Evolutionary conservation across 2,888 invertebrate species (phyloP).

Genomic region (Chironomus riparius): DNA sequence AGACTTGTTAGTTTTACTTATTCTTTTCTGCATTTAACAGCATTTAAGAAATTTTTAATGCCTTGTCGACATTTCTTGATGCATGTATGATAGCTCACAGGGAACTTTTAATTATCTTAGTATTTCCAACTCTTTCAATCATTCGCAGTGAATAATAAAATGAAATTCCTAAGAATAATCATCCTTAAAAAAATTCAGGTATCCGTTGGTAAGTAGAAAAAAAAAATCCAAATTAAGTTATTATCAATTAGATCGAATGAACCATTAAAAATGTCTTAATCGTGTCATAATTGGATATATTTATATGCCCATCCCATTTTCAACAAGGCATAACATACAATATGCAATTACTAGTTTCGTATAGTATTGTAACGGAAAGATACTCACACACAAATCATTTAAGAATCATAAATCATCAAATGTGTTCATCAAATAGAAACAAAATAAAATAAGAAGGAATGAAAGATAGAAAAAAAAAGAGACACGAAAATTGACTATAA

Average conservation of each 20-base stretch:
- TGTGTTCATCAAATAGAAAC: not conserved
- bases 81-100: slow-evolving; percentile 7
- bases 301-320: slow-evolving; percentile 21
- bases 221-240: slow-evolving; percentile 10
- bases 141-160: not conserved
- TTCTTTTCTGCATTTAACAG: slow-evolving; percentile 4
- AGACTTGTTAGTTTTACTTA: slow-evolving; percentile 15
- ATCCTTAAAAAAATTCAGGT: too few species aligned
- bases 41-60: not conserved
- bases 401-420: slow-evolving; percentile 14
- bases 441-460: not conserved
- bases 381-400: not conserved
- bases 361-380: not conserved
- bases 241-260: slow-evolving; percentile 26
- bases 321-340: not conserved
- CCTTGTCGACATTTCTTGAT: slow-evolving; percentile 6
- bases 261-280: slow-evolving; percentile 26
- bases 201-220: too few species aligned
- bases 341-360: too few species aligned
- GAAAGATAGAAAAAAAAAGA: not conserved
- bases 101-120: slow-evolving; percentile 15
- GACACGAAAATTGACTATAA: slow-evolving; percentile 25
- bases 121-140: not conserved
- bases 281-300: slow-evolving; percentile 25
- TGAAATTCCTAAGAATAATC: not conserved